Evolutionary conservation across 2,113 vertebrate genomes (phyloP), one percentile per base, ranked within the genome.

Genomic region (Chroicocephalus ridibundus): DNA sequence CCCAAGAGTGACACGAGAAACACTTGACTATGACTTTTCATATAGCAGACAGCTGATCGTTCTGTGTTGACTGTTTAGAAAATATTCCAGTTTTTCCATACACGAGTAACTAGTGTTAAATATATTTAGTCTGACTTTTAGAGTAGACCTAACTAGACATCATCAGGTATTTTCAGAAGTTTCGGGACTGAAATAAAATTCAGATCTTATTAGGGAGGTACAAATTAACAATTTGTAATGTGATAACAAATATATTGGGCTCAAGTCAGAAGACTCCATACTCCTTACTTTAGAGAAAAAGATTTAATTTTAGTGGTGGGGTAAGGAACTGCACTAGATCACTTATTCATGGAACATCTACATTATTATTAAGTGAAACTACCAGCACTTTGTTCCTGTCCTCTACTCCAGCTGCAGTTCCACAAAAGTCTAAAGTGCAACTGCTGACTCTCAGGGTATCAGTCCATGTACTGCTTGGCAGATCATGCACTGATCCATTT

Each of bases 51-150:
- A 78, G 10, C 4, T 68, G 13, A 29, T 4, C 38, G 19, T 11
- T 81, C 22, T 72, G 4, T 51, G 75, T 79, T 62, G n/a, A 57
- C 12, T 46, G 11, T 18, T 58, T 72, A 61, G 47, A 72, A 74
- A 78, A 47, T 10, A 68, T 15, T 55, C 11, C 7, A 72, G 1
- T 16, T 93, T 83, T 74, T 69, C 40, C 19, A 69, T 26, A 57
- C 1, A 32, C 0, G 2, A 74, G 21, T 3, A 80, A 55, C 5
- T 36, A 58, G 5, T 58, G 11, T 21, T 26, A 47, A 54, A 68
- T 42, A 44, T 29, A 88, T 46, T 86, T 55, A n/a, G 6, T 11
- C 2, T 62, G 13, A 36, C 6, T 36, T 85, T 80, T 51, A 64
- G 6, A 51, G 27, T 11, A 62, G 14, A 58, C 2, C 1, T 91